Conservation (phyloP, 2,113 vertebrate genomes). For the Bubo bubo region DNA sequence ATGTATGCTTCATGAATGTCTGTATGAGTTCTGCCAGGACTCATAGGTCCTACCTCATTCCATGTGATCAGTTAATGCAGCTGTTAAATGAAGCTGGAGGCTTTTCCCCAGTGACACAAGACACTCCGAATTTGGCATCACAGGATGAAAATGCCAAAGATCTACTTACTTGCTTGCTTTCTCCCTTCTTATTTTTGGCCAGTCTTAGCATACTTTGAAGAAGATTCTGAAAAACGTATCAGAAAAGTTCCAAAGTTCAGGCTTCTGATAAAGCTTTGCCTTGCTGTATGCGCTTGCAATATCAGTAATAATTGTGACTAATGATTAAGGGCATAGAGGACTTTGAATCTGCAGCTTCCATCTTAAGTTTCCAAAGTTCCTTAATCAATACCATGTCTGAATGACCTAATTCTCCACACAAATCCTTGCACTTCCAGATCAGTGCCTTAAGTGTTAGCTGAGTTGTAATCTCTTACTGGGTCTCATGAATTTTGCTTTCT, state of each 20-base stretch:
- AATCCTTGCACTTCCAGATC: neutral
- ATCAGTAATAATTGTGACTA: neutral
- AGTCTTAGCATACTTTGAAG: neutral
- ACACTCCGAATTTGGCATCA: neutral
- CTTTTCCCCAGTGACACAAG: neutral
- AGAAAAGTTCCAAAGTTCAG: neutral
- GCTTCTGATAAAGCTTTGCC: neutral
- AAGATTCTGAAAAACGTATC: neutral
- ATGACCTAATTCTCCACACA: neutral
- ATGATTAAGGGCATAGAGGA: neutral
- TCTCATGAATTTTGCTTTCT: neutral
- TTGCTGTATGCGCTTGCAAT: accelerated
- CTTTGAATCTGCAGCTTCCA: neutral
- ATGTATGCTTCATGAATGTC: neutral
- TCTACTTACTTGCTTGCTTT: neutral
- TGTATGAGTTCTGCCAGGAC: neutral
- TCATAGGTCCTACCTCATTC: neutral
- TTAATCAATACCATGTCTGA: neutral
- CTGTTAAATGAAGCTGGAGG: neutral
- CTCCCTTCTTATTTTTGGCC: too few relatives aligned
- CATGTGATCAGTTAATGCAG: neutral
- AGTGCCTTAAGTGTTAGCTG: neutral
- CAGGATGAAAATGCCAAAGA: neutral
- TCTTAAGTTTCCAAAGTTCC: neutral
- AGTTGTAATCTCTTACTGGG: neutral